phyloP scores from a whole-genome alignment of 1,140 invertebrate genomes.

The Gerris buenoi region DNA sequence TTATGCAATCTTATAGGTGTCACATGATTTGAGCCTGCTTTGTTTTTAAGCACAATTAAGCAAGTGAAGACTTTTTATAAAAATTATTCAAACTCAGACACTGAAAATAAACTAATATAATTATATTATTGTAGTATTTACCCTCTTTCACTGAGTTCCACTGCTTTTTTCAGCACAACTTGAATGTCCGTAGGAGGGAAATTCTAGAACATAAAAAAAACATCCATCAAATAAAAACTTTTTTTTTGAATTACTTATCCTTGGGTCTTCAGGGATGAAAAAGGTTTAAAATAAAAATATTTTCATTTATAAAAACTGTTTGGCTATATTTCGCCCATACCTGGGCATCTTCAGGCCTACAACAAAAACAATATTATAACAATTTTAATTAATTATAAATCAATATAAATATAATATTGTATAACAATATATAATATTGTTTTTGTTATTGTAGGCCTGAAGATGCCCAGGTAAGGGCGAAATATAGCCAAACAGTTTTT shows the following conservation, averaged over 20 bases:
- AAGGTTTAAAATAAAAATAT: background rate
- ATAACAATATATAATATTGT: too few relatives aligned
- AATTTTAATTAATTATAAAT: slow-evolving; percentile 5
- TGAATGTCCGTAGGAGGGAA: slow-evolving; percentile 61
- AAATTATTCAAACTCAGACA: too few relatives aligned
- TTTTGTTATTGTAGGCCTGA: too few relatives aligned
- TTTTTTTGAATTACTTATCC: background rate
- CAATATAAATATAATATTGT: too few relatives aligned
- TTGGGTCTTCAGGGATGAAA: background rate
- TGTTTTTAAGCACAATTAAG: too few relatives aligned
- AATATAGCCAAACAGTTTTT: too few relatives aligned
- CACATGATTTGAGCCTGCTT: too few relatives aligned
- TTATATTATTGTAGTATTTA: slow-evolving; percentile 12
- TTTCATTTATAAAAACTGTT: background rate
- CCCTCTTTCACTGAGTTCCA: slow-evolving; percentile 30
- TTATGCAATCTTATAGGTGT: too few relatives aligned
- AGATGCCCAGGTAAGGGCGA: too few relatives aligned
- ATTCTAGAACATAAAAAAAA: slow-evolving; percentile 33
- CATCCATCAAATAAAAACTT: background rate
- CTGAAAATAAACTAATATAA: background rate
- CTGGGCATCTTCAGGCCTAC: background rate
- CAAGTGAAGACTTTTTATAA: too few relatives aligned
- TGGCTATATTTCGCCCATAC: background rate
- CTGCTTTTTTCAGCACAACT: slow-evolving; percentile 47
- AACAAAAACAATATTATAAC: background rate